These are phyloP conservation scores for Parazoanthus swiftii DNA, from an alignment of 92 coral and sea anemone genomes.

Conservation along the genomic window DNA sequence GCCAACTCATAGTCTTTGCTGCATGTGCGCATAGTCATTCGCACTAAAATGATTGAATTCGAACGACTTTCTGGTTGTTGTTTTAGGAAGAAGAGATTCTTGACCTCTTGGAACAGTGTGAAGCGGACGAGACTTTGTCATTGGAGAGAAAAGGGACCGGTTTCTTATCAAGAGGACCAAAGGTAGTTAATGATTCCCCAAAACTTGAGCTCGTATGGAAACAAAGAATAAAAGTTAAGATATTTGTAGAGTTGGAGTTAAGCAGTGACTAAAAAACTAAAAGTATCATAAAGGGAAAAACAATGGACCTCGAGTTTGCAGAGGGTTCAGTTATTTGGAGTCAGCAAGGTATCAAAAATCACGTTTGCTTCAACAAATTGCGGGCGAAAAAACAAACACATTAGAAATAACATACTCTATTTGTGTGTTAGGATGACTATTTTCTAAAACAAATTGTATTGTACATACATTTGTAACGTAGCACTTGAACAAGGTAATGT, in stretches of 20 bases:
- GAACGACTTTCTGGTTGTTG: background rate
- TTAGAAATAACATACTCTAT: no score
- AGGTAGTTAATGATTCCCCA: conserved; percentile 48
- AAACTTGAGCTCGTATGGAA: no score
- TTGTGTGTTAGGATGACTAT: no score
- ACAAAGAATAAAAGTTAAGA: no score
- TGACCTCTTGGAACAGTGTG: conserved; percentile 94
- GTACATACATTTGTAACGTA: background rate
- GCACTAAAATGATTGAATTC: background rate
- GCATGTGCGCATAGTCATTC: background rate
- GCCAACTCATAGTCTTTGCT: background rate
- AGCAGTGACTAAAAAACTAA: no score
- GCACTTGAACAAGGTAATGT: background rate
- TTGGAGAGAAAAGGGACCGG: conserved; percentile 58
- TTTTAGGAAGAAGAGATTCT: conserved; percentile 94
- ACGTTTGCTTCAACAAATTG: no score
- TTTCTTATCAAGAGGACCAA: conserved; percentile 83
- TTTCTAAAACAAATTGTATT: no score
- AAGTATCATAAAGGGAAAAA: no score
- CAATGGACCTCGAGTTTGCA: no score
- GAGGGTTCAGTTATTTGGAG: background rate
- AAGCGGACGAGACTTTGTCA: conserved; percentile 78
- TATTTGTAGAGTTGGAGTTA: no score
- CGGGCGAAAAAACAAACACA: no score
- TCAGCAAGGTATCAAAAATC: no score